Evolutionary conservation across 2,113 vertebrate species (phyloP), one percentile per base, ranked within the genome.

Genomic region (Tupaia chinensis): DNA sequence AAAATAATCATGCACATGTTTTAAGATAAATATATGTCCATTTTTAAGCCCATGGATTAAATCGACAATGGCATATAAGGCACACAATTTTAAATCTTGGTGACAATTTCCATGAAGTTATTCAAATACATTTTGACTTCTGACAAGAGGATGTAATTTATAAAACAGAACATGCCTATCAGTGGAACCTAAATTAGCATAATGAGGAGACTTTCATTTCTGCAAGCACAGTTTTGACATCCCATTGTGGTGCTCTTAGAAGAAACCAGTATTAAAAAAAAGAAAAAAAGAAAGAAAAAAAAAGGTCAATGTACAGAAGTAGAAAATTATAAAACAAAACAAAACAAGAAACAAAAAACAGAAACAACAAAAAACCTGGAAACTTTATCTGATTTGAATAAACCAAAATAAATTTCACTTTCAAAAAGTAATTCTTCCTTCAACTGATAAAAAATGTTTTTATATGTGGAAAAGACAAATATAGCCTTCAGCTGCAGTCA

Each of bases 91-190:
- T 98, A 99, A 99, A 99, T 99, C 99, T 99, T 98, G 97, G 98
- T 99, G 99, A 99, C 99, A 99, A 99, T 99, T 99, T 99, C 98
- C 97, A 97, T 98, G 98, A 99, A 99, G 99, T 99, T 99, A 98
- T 99, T 99, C 99, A 99, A 99, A 99, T 99, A 99, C 99, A 99
- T 99, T 99, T 99, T 99, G 99, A 99, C 99, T 99, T 98, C 98
- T 99, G 99, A 99, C 99, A 99, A 99, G 99, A 98, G 98, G 98
- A 98, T 98, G 98, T 99, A 99, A 99, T 99, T 99, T 99, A 99
- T 99, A 99, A 99, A 99, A 98, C 98, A 99, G 99, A 99, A 99
- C 98, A 98, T 99, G 99, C 99, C 99, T 99, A 99, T 99, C 99
- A 99, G 99, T 99, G 98, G 97, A 98, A 98, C 95, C 95, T 95